Conservation (phyloP, 2,888 invertebrate species). For the Ernsta delagoae region DNA sequence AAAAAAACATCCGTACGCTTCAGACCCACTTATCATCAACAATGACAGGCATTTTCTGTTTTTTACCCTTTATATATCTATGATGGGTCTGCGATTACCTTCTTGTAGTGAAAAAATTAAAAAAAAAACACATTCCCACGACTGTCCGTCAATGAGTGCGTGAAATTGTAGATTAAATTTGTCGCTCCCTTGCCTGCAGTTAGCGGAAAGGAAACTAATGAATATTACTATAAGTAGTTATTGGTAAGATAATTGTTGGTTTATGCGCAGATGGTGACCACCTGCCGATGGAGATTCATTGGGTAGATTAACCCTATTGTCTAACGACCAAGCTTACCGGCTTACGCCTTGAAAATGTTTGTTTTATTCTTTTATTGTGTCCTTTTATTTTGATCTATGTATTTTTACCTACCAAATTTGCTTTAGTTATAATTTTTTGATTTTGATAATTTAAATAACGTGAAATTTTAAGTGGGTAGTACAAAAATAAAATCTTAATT, state of each 20-base stretch:
- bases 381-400: too few relatives aligned
- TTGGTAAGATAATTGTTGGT: conserved; percentile 15
- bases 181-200: background rate
- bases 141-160: background rate
- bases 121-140: conserved; percentile 13
- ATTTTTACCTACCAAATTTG: too few relatives aligned
- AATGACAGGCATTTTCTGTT: conserved; percentile 8
- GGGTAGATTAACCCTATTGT: conserved; percentile 23
- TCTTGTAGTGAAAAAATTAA: background rate
- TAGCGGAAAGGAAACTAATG: conserved; percentile 18
- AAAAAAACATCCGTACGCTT: background rate
- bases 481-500: too few relatives aligned
- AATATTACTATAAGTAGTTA: conserved; percentile 8
- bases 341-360: too few relatives aligned
- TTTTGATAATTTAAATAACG: too few relatives aligned
- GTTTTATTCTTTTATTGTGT: too few relatives aligned
- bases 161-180: conserved; percentile 32
- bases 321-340: background rate
- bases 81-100: background rate
- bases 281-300: conserved; percentile 26
- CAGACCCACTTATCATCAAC: conserved; percentile 10
- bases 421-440: too few relatives aligned
- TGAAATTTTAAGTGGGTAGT: too few relatives aligned
- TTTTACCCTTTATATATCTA: conserved; percentile 9
- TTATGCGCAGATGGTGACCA: conserved; percentile 24